Conservation (phyloP, 2,888 invertebrate species). For the Volucella inanis region DNA sequence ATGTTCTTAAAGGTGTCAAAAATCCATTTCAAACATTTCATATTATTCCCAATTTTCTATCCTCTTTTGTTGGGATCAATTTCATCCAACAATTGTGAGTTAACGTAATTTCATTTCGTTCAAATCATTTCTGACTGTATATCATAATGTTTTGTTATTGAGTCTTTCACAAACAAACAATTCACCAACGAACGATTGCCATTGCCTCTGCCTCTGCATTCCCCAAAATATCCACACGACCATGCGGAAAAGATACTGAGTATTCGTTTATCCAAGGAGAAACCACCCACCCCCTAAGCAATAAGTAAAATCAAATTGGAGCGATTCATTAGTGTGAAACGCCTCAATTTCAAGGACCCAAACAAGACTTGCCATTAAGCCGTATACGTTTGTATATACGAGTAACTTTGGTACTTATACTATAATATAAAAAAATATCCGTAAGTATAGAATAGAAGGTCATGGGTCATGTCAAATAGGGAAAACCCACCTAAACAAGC, state of each 20-base stretch:
- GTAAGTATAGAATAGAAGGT: conserved; percentile 35
- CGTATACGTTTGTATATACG: not conserved
- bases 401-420: too few species aligned
- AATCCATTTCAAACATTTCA: not conserved
- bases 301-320: conserved; percentile 15
- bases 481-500: conserved; percentile 15
- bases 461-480: conserved; percentile 43
- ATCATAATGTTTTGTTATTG: not conserved
- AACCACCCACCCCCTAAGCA: not conserved
- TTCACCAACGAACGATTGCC: not conserved
- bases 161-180: not conserved
- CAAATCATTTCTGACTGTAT: not conserved
- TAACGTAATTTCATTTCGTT: not conserved
- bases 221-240: not conserved
- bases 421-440: too few species aligned
- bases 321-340: conserved; percentile 20
- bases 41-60: not conserved
- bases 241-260: too few species aligned
- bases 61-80: conserved; percentile 3
- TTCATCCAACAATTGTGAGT: not conserved
- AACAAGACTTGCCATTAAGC: not conserved
- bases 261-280: not conserved
- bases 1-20: not conserved
- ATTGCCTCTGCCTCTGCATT: conserved; percentile 8
- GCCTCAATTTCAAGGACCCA: not conserved